Conservation (phyloP, 1,140 invertebrate genomes). For the Himalopsyche phryganea region DNA sequence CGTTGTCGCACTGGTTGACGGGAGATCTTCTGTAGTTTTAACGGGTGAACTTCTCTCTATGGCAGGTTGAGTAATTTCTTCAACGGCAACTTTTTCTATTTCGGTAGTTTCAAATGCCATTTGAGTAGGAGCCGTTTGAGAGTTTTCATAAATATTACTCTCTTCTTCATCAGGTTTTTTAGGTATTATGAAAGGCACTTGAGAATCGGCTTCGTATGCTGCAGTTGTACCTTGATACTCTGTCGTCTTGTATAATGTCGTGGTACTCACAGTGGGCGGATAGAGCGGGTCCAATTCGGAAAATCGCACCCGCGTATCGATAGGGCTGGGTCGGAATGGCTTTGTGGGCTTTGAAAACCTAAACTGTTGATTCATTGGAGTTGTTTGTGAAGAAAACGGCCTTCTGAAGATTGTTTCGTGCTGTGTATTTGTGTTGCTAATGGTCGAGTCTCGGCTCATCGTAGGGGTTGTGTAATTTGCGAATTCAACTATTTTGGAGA, state of each 20-base stretch:
- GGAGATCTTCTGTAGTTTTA: background rate
- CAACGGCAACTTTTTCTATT: background rate
- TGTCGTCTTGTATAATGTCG: conserved; percentile 13
- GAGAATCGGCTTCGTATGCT: background rate
- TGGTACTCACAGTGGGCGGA: conserved; percentile 23
- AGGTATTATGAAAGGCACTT: background rate
- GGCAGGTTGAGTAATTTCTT: too few relatives aligned
- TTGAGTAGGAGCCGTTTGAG: conserved; percentile 1
- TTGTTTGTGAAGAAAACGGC: conserved; percentile 1
- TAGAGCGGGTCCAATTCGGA: conserved; percentile 47
- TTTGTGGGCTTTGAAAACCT: conserved; percentile 23
- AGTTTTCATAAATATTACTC: background rate
- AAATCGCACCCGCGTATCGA: conserved; percentile 37
- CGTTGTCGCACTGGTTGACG: background rate
- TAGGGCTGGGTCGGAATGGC: conserved; percentile 27
- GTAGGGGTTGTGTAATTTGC: too few relatives aligned
- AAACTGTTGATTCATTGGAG: background rate
- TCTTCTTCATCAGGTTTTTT: conserved; percentile 12
- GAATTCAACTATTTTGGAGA: too few relatives aligned
- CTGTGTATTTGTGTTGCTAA: conserved; percentile 1
- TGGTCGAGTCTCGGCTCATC: background rate
- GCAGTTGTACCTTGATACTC: background rate
- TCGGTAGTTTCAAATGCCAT: background rate
- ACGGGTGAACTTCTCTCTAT: background rate
- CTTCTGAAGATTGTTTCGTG: background rate